These are phyloP conservation scores for Hydrozoanthus tunicans DNA, from an alignment of 64 coral and sea anemone species.

Conservation along the genomic window DNA sequence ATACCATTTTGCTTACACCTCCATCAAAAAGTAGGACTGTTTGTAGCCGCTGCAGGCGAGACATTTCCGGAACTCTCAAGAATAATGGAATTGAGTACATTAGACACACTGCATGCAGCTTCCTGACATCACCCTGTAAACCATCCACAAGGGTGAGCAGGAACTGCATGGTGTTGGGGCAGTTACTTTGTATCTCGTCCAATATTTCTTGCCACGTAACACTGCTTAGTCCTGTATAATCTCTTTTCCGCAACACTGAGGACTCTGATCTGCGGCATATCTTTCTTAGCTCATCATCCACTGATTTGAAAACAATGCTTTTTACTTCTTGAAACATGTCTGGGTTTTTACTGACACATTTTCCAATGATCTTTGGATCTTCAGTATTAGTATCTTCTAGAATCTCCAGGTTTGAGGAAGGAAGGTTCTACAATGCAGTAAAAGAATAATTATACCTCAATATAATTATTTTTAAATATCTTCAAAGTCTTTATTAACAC, in stretches of 20 bases:
- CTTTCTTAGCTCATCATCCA: constrained; percentile 44
- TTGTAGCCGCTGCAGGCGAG: constrained; percentile 19
- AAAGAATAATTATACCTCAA: too few relatives aligned
- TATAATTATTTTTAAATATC: too few relatives aligned
- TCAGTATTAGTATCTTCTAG: neutral
- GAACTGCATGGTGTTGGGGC: constrained; percentile 20
- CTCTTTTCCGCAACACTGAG: constrained; percentile 44
- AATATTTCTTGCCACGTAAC: constrained; percentile 55
- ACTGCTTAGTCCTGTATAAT: constrained; percentile 44
- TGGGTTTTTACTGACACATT: neutral
- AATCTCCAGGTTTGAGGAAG: neutral
- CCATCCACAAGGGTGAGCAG: constrained; percentile 22
- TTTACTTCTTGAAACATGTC: neutral
- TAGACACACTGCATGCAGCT: neutral
- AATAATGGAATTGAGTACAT: constrained; percentile 26
- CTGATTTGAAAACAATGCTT: constrained; percentile 39
- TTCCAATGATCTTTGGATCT: constrained; percentile 25
- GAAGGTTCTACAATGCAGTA: too few relatives aligned
- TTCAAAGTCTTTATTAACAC: too few relatives aligned
- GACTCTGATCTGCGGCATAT: constrained; percentile 37
- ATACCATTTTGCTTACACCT: constrained; percentile 34
- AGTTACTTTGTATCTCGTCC: constrained; percentile 29
- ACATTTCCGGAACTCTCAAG: constrained; percentile 38
- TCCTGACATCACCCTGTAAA: constrained; percentile 33
- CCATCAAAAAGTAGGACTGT: constrained; percentile 45